A percentile compares a stretch with the other conserved stretches of the same genome.
Evolutionary conservation across 2,888 invertebrate species (phyloP).

Genomic region (Microchrysa polita): DNA sequence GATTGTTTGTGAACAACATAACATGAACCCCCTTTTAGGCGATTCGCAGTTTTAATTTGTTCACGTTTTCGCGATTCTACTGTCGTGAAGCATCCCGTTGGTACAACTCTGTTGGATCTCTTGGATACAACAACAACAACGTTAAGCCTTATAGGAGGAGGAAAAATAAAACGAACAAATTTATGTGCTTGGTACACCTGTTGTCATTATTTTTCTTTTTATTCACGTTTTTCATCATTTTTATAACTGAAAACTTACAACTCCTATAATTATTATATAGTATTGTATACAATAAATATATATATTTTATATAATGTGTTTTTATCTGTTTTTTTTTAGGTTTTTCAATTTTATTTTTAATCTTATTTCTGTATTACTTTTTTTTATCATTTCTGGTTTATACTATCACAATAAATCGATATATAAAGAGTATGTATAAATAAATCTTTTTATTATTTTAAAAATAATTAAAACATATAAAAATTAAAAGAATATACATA

Average conservation of each 20-base stretch:
- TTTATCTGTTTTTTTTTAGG: no score
- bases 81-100: no score
- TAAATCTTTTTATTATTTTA: no score
- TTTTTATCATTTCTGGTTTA: slow-evolving; percentile 39
- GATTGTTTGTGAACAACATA: no score
- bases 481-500: no score
- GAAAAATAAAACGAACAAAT: neutral
- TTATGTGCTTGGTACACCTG: slow-evolving; percentile 35
- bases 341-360: neutral
- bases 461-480: slow-evolving; percentile 41
- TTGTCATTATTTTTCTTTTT: slow-evolving; percentile 18
- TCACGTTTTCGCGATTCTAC: no score
- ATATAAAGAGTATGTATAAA: slow-evolving; percentile 45
- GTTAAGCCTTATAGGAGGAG: no score
- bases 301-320: neutral
- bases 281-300: slow-evolving; percentile 45
- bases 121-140: no score
- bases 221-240: neutral
- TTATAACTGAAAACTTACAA: slow-evolving; percentile 37
- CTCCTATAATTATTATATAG: slow-evolving; percentile 29
- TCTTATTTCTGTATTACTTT: slow-evolving; percentile 36
- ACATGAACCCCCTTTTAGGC: no score
- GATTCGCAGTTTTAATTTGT: no score
- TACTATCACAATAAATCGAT: slow-evolving; percentile 44
- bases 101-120: no score